A percentile compares a stretch with the other conserved stretches of the same genome.
phyloP scores from a whole-genome alignment of 2,797 vertebrate species.

The Galago senegalensis region DNA sequence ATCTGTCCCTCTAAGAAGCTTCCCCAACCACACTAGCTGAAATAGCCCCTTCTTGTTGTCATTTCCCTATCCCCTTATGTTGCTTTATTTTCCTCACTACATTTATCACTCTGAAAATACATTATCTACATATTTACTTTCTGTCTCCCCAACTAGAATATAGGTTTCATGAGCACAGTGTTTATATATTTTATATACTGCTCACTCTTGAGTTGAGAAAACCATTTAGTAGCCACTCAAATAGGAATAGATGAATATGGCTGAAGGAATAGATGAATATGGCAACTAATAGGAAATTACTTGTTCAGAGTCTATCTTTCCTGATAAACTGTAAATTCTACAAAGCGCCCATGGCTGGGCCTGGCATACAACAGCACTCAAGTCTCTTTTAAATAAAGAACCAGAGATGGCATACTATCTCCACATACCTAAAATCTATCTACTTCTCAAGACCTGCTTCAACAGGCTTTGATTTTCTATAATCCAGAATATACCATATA shows the following conservation, averaged over 20 bases:
- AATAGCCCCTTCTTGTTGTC: not conserved
- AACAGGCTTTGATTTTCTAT: not conserved
- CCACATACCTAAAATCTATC: not conserved
- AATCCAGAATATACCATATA: not conserved
- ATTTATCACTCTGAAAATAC: not conserved
- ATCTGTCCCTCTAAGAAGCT: not conserved
- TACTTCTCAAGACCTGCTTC: not conserved
- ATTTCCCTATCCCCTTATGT: not conserved
- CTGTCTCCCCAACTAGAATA: constrained; percentile 29
- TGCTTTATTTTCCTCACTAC: not conserved
- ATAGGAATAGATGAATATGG: not conserved
- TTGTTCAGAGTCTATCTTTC: not conserved
- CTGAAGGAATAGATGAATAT: not conserved
- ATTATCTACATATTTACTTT: not conserved
- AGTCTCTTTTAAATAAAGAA: not conserved
- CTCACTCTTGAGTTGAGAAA: not conserved
- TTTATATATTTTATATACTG: constrained; percentile 5
- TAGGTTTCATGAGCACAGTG: not conserved
- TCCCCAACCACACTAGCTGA: not conserved
- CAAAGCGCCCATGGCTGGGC: not conserved
- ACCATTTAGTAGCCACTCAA: constrained; percentile 3
- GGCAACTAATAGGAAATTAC: not conserved
- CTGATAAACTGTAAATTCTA: not conserved
- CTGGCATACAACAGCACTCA: not conserved
- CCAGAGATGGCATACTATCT: not conserved